These are phyloP conservation scores for Cerastoderma edule DNA, from an alignment of 2,888 invertebrate genomes.

Conservation along the genomic window DNA sequence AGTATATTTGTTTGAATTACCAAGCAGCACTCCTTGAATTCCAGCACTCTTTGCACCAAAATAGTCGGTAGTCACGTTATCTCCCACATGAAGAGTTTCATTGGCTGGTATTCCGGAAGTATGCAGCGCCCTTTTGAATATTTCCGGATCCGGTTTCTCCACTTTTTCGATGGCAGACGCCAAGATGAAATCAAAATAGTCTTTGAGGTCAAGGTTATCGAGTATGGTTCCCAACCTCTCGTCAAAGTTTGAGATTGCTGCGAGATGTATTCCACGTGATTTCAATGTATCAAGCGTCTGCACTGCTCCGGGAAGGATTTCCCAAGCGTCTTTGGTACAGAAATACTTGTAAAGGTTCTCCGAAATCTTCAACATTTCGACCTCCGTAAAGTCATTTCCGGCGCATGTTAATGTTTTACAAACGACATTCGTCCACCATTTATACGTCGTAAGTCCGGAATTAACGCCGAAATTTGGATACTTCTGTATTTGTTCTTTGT, in stretches of 20 bases:
- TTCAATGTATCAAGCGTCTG: slow-evolving; percentile 62
- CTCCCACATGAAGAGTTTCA: slow-evolving; percentile 93
- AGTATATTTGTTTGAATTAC: slow-evolving; percentile 23
- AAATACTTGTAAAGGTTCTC: slow-evolving; percentile 86
- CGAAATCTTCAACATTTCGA: slow-evolving; percentile 71
- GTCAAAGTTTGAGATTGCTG: slow-evolving; percentile 95
- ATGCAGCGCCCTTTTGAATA: slow-evolving; percentile 88
- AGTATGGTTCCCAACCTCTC: slow-evolving; percentile 90
- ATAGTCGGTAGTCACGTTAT: slow-evolving; percentile 91
- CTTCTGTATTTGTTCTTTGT: slow-evolving; percentile 87
- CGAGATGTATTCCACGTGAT: slow-evolving; percentile 84
- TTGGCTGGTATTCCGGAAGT: slow-evolving; percentile 85
- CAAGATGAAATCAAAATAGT: slow-evolving; percentile 91
- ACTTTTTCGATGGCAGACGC: slow-evolving; percentile 90
- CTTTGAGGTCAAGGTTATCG: slow-evolving; percentile 87
- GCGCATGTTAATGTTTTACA: slow-evolving; percentile 87
- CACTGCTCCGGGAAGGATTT: slow-evolving; percentile 83
- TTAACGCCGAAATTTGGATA: slow-evolving; percentile 93
- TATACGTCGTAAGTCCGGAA: slow-evolving; percentile 88
- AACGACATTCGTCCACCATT: slow-evolving; percentile 93
- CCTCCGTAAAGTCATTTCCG: slow-evolving; percentile 57
- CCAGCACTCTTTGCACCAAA: slow-evolving; percentile 90
- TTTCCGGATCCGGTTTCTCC: slow-evolving; percentile 90
- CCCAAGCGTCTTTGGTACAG: slow-evolving; percentile 90
- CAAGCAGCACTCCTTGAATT: slow-evolving; percentile 86